Evolutionary conservation across 1,140 invertebrate species (phyloP).

Genomic region (Limonius californicus): DNA sequence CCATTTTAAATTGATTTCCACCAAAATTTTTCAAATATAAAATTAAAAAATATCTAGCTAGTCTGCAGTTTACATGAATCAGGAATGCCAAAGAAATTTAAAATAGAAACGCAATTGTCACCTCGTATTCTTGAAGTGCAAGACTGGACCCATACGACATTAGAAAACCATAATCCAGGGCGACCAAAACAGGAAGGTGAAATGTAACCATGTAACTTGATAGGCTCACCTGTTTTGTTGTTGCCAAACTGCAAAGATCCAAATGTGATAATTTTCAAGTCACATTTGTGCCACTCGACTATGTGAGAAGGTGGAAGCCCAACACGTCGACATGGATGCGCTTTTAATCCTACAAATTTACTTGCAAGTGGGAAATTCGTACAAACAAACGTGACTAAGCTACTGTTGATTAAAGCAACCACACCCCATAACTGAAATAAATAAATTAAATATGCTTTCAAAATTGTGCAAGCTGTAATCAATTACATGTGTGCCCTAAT

Average conservation of each 20-base stretch:
- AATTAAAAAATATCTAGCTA: too few species aligned
- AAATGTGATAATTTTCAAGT: constrained; percentile 22
- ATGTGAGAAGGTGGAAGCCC: constrained; percentile 10
- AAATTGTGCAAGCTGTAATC: too few species aligned
- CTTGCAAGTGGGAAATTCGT: too few species aligned
- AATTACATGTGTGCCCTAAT: too few species aligned
- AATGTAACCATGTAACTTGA: constrained; percentile 14
- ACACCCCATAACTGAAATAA: too few species aligned
- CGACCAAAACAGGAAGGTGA: not conserved
- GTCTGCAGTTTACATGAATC: too few species aligned
- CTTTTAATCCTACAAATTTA: not conserved
- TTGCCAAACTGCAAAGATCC: constrained; percentile 33
- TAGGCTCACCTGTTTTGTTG: constrained; percentile 33
- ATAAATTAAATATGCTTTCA: too few species aligned
- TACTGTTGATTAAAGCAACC: too few species aligned
- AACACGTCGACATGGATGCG: constrained; percentile 6
- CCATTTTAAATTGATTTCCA: too few species aligned
- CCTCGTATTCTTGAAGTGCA: constrained; percentile 11
- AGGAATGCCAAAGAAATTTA: not conserved
- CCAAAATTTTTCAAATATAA: too few species aligned
- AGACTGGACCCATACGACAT: not conserved
- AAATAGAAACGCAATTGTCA: constrained; percentile 3
- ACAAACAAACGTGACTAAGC: too few species aligned
- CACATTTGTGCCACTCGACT: constrained; percentile 3
- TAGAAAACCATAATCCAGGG: not conserved